Evolutionary conservation across 2,888 invertebrate species (phyloP), one percentile per base, ranked within the genome.

Genomic region (Sthenelais limicola): DNA sequence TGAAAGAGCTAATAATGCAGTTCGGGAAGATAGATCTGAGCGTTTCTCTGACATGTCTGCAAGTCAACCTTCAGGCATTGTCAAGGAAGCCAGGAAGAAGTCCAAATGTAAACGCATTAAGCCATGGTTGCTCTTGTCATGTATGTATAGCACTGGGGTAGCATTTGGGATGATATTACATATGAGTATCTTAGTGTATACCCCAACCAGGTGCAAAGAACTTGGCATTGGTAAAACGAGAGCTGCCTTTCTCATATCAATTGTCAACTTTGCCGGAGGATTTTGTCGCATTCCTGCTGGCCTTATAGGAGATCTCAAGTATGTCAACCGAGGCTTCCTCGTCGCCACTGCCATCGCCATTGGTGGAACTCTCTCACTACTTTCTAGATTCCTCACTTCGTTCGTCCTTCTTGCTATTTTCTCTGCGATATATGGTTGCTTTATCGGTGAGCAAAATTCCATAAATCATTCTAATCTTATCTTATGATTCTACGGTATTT

Each of bases 261-360:
- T 62, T 3, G 18, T 62, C 35, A 62, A 43, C 62, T 35, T 43
- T 3, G 62, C 38, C 1, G 62, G 62, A 4, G 62, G 62, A 1
- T 38, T 62, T 24, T 62, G 62, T 24, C 35, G 62, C 21, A 62
- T 62, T 43, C 62, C 62, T 3, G 62, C 62, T 18, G 62, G 62
- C 1, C 62, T 62, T 1, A 7, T 62, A 12, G 62, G 62, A 3
- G 62, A 62, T 43, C 24, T 62, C 38, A 3, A n/a, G 62, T 3
- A 15, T 3, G 38, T 62, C 3, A 62, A 62, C 24, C 18, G 62
- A 3, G 38, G 62, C 35, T 24, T 35, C 5, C 62, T 62, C 3
- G 26, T 62, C 35, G 62, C 62, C n/a, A 12, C 38, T 26, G 21
- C 62, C 62, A 62, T 62, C 24, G 7, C 24, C 1, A 5, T 62